Conservation (phyloP, 2,113 vertebrate genomes). For the Brachionichthys hirsutus region DNA sequence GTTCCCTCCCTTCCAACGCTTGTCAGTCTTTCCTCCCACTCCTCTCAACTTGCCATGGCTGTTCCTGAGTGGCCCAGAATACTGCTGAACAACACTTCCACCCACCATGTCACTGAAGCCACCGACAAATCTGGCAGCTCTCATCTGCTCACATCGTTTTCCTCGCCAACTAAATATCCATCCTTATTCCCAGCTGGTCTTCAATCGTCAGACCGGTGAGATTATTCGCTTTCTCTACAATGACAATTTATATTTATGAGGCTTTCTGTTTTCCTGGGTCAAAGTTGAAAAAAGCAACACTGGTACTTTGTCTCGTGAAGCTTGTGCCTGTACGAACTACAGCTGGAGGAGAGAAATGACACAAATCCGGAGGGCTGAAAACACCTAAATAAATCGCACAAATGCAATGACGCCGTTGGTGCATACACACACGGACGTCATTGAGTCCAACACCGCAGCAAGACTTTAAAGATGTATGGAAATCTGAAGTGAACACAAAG, state of each 20-base stretch:
- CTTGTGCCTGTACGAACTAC: background rate
- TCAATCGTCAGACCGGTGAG: background rate
- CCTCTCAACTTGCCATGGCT: conserved; percentile 36
- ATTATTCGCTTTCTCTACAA: background rate
- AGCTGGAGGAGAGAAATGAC: conserved; percentile 38
- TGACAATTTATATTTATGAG: background rate
- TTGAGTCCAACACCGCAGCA: conserved; percentile 17
- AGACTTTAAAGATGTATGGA: background rate
- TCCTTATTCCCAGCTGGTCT: conserved; percentile 26
- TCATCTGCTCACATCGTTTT: conserved; percentile 35
- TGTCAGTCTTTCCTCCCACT: conserved; percentile 63
- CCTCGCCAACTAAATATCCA: conserved; percentile 21
- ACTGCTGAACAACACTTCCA: conserved; percentile 55
- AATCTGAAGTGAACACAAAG: conserved; percentile 6
- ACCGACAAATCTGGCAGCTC: conserved; percentile 52
- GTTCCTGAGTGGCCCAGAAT: conserved; percentile 49
- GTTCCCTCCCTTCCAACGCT: conserved; percentile 30
- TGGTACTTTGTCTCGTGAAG: too few species aligned
- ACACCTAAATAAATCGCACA: conserved; percentile 27
- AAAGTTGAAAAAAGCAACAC: background rate
- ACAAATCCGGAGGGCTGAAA: conserved; percentile 34
- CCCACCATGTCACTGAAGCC: conserved; percentile 41
- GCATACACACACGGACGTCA: conserved; percentile 26
- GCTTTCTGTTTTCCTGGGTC: background rate
- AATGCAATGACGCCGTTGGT: conserved; percentile 49